Percentiles rank a stretch among this genome's conserved stretches.
Evolutionary conservation across 92 coral and sea anemone genomes (phyloP).

Genomic region (Porites lobata): DNA sequence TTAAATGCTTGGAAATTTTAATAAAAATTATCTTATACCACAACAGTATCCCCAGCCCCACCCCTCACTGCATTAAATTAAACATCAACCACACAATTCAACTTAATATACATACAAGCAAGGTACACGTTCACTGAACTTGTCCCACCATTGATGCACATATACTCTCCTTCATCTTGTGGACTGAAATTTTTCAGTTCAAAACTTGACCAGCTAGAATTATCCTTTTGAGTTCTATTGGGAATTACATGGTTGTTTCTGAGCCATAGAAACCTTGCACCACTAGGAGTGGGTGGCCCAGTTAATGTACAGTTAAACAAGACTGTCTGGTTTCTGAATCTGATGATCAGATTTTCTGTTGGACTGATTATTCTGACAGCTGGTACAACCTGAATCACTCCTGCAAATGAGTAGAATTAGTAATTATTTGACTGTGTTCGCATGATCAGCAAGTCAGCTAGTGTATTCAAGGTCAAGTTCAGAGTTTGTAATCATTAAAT

Average conservation of each 20-base stretch:
- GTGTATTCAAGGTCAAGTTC: too few species aligned
- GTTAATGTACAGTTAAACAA: slow-evolving; percentile 33
- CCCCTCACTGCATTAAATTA: too few species aligned
- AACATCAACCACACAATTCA: neutral
- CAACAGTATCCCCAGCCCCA: too few species aligned
- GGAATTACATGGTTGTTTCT: neutral
- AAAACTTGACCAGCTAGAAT: slow-evolving; percentile 43
- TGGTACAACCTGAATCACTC: neutral
- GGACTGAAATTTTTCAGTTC: neutral
- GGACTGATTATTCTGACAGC: slow-evolving; percentile 39
- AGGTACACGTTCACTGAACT: neutral
- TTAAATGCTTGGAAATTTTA: too few species aligned
- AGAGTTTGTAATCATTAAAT: too few species aligned
- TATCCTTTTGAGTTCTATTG: neutral
- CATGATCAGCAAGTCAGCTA: too few species aligned
- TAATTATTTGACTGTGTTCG: too few species aligned
- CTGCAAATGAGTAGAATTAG: neutral
- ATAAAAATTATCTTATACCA: too few species aligned
- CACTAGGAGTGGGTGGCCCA: neutral
- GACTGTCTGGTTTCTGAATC: slow-evolving; percentile 26
- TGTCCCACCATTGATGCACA: neutral
- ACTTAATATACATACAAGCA: slow-evolving; percentile 11
- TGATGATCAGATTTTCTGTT: slow-evolving; percentile 19
- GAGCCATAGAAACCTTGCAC: neutral
- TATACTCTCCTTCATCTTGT: neutral